A percentile compares a stretch with the other conserved stretches of the same genome.
Conservation (phyloP, 2,797 vertebrate species). For the Sebastes dallii region DNA sequence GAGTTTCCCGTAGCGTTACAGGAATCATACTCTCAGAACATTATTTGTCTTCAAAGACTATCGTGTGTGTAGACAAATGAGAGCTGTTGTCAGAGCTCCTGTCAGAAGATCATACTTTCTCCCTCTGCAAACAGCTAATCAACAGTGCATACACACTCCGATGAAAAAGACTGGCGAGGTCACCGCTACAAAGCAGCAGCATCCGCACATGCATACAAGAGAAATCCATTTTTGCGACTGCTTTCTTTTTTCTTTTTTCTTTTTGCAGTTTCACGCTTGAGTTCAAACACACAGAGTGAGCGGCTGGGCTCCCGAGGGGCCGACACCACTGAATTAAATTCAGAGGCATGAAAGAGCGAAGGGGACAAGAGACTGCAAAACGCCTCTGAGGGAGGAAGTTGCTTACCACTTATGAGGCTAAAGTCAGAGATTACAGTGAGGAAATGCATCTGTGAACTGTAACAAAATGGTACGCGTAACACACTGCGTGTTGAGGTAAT, state of each 20-base stretch:
- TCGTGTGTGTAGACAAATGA: slow-evolving; percentile 15
- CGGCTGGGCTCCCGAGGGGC: slow-evolving; percentile 37
- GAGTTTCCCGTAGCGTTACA: neutral
- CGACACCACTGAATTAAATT: slow-evolving; percentile 48
- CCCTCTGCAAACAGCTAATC: slow-evolving; percentile 24
- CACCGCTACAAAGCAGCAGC: slow-evolving; percentile 8
- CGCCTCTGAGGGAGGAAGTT: slow-evolving; percentile 16
- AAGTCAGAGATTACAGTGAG: slow-evolving; percentile 18
- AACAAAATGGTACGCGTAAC: neutral
- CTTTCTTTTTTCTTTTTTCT: neutral
- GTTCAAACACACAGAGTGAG: slow-evolving; percentile 34
- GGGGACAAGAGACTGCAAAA: slow-evolving; percentile 26
- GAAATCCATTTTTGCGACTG: slow-evolving; percentile 16
- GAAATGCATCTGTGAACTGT: slow-evolving; percentile 5
- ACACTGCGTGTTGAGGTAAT: neutral
- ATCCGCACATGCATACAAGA: neutral
- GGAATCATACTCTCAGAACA: neutral
- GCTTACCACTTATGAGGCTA: slow-evolving; percentile 1
- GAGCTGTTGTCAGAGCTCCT: slow-evolving; percentile 19
- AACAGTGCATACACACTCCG: slow-evolving; percentile 4
- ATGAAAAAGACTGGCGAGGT: neutral
- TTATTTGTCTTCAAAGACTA: slow-evolving; percentile 10
- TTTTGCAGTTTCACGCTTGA: slow-evolving; percentile 47
- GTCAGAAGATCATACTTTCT: slow-evolving; percentile 1
- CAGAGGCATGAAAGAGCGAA: slow-evolving; percentile 32